Percentiles rank a stretch among this genome's conserved stretches.
Evolutionary conservation across 2,113 vertebrate genomes (phyloP).

Genomic region (Panurus biarmicus): DNA sequence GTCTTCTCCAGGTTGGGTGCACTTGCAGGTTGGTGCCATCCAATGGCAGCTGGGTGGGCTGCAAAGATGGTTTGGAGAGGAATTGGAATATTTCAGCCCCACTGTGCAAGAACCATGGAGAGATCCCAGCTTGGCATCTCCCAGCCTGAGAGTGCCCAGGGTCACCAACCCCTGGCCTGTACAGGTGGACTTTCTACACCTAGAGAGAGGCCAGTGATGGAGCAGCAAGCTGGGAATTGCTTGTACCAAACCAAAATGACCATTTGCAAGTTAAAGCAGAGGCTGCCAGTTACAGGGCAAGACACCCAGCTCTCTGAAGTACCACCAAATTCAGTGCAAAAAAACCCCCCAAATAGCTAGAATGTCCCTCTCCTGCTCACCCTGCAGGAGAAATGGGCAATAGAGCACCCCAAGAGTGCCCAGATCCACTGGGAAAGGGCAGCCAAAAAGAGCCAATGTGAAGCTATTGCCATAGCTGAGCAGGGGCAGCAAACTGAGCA

Average conservation of each 20-base stretch:
- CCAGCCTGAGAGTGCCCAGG: background rate
- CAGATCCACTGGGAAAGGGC: background rate
- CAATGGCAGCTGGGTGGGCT: conserved; percentile 8
- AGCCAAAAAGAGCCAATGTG: background rate
- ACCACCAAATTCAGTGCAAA: background rate
- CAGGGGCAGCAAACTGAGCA: background rate
- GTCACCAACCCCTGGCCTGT: background rate
- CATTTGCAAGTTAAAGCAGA: background rate
- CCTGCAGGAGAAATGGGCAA: background rate
- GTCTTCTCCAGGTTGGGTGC: background rate
- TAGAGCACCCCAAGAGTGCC: background rate
- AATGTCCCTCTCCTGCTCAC: background rate
- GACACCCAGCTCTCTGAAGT: background rate
- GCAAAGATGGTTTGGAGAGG: background rate
- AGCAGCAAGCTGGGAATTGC: background rate
- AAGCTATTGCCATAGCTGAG: background rate
- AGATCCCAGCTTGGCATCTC: background rate
- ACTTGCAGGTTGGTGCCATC: conserved; percentile 7
- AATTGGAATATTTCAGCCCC: background rate
- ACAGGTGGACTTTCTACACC: background rate
- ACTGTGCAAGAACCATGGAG: background rate
- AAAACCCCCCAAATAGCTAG: background rate
- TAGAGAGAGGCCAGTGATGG: background rate
- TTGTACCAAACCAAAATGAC: background rate
- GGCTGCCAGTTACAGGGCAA: background rate